Evolutionary conservation across 1,140 invertebrate genomes (phyloP).

Genomic region (Globodera ellingtonae): DNA sequence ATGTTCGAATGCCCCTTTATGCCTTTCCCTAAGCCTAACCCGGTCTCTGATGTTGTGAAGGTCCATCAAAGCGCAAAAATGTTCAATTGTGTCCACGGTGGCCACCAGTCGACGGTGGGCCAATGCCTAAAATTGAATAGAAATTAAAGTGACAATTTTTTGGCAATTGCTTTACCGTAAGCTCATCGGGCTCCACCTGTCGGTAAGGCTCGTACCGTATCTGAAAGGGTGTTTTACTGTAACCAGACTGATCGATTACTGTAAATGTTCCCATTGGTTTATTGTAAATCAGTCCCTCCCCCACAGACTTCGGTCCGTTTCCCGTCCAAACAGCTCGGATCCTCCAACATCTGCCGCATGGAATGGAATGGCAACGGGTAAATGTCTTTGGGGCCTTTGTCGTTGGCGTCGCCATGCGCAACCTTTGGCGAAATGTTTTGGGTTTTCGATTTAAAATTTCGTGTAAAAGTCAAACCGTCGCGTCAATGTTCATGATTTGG

Average conservation of each 20-base stretch:
- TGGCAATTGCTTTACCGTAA: not conserved
- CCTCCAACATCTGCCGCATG: constrained; percentile 56
- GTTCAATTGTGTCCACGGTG: constrained; percentile 63
- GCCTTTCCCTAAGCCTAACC: constrained; percentile 36
- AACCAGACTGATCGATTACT: not conserved
- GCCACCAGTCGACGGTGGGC: constrained; percentile 61
- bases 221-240: constrained; percentile 37
- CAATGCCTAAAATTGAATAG: constrained; percentile 41
- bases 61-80: constrained; percentile 63
- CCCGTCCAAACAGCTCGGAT: constrained; percentile 60
- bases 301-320: constrained; percentile 58
- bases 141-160: not conserved
- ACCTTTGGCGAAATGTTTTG: constrained; percentile 38
- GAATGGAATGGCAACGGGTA: constrained; percentile 56
- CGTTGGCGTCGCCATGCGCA: constrained; percentile 46
- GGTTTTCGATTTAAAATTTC: constrained; percentile 4
- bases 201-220: constrained; percentile 63
- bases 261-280: too few relatives aligned
- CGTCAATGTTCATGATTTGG: constrained; percentile 62
- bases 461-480: constrained; percentile 45
- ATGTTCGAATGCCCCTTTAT: not conserved
- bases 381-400: constrained; percentile 44
- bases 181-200: constrained; percentile 53
- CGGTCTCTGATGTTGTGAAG: constrained; percentile 60
- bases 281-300: not conserved